Evolutionary conservation across 2,113 vertebrate species (phyloP).

Genomic region (Chunga burmeisteri): DNA sequence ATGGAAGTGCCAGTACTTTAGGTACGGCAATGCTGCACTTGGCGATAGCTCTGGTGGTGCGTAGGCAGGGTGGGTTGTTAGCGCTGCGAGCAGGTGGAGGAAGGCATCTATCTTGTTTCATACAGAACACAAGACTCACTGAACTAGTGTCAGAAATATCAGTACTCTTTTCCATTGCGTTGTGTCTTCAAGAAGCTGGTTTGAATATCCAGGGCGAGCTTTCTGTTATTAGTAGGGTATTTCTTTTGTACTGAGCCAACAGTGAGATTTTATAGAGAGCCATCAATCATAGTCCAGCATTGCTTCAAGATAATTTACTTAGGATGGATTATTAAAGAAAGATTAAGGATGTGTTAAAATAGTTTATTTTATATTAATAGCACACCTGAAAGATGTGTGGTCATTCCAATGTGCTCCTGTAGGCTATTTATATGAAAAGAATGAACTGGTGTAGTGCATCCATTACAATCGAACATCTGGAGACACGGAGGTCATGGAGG

Average conservation of each 20-base stretch:
- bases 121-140: background rate
- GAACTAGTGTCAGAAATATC: background rate
- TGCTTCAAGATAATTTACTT: conserved; percentile 46
- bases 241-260: conserved; percentile 16
- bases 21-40: background rate
- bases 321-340: conserved; percentile 57
- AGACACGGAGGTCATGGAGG: background rate
- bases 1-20: background rate
- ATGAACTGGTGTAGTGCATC: background rate
- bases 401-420: background rate
- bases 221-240: background rate
- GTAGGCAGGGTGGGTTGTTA: background rate
- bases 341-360: conserved; percentile 52
- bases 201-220: background rate
- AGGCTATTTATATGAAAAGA: background rate
- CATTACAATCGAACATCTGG: accelerated
- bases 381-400: conserved; percentile 26
- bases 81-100: background rate
- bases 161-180: background rate
- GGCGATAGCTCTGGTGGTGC: background rate
- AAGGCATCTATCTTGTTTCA: background rate
- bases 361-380: conserved; percentile 49
- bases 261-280: background rate
- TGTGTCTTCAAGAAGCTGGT: background rate
- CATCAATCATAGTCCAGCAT: conserved; percentile 29